Base-by-base conservation (phyloP, 2,888 invertebrate genomes). In the Harmothoe impar region DNA sequence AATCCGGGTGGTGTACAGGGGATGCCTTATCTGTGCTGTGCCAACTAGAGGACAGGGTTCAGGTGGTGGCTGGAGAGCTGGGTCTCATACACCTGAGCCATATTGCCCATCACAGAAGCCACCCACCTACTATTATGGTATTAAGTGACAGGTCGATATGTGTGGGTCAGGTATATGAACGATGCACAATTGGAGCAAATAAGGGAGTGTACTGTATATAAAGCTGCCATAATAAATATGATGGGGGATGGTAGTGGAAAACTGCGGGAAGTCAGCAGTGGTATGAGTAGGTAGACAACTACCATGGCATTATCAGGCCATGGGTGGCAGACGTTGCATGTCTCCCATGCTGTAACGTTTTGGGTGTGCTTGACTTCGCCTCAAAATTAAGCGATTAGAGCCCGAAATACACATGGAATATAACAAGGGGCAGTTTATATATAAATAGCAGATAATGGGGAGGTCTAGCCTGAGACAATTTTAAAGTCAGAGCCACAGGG, bases 11-110 rank as follows among this genome's bases (percentile, higher is more conserved):
- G 62, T n/a, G 62, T n/a, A 15, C 7, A 62, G 62, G 62, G 15
- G 62, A 62, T n/a, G n/a, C 62, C 62, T n/a, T 62, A 62, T 62
- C 62, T 62, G 62, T 62, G n/a, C 62, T 62, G n/a, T 62, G 62
- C 62, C 62, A 62, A 20, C 0, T 62, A 62, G 62, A 62, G 23
- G 43, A 43, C 43, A 43, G 3, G 43, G 10, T 43, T 43, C 43
- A 43, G 43, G 43, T 43, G 43, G 43, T 43, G 43, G 10, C 43
- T 43, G 43, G 43, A 10, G 62, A 62, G 62, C 62, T 20, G 15
- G 20, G 62, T 62, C 23, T 15, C 62, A 7, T 20, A 20, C n/a
- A 62, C 62, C 62, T 62, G 62, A 5, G n/a, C 62, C 62, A 7
- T 10, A 43, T 62, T 62, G 62, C 20, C 23, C 15, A n/a, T 20